Evolutionary conservation across 2,888 invertebrate genomes (phyloP).

Genomic region (Drosophila heteroneura): DNA sequence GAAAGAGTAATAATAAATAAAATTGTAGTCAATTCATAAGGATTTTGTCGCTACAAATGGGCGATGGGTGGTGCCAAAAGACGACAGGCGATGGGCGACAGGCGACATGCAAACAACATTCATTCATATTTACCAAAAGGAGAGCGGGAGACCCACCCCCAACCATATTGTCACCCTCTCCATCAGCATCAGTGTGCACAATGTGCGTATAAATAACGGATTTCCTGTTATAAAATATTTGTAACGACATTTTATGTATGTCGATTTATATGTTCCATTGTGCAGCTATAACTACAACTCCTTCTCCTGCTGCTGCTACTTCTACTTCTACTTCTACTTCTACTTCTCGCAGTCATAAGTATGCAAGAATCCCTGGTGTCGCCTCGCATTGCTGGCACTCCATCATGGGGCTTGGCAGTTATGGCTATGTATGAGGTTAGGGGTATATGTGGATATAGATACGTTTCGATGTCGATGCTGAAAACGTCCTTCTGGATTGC

Average conservation of each 20-base stretch:
- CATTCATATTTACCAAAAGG: constrained; percentile 76
- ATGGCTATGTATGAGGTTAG: constrained; percentile 46
- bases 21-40: constrained; percentile 82
- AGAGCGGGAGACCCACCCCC: constrained; percentile 30
- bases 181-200: constrained; percentile 55
- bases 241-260: constrained; percentile 76
- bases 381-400: constrained; percentile 56
- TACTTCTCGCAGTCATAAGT: constrained; percentile 30
- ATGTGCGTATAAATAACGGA: constrained; percentile 81
- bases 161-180: constrained; percentile 14
- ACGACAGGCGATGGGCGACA: constrained; percentile 28
- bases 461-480: constrained; percentile 27
- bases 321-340: constrained; percentile 2
- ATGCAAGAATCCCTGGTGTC: constrained; percentile 31
- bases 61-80: constrained; percentile 5
- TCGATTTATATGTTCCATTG: constrained; percentile 72
- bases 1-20: constrained; percentile 79
- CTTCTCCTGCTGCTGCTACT: constrained; percentile 1
- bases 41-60: constrained; percentile 73
- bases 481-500: constrained; percentile 69
- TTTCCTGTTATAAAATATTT: constrained; percentile 81
- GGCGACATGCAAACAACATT: constrained; percentile 71
- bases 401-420: constrained; percentile 62
- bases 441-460: constrained; percentile 11
- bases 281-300: constrained; percentile 28